These are phyloP conservation scores for Synanthedon myopaeformis DNA, from an alignment of 2,888 invertebrate species.

Conservation along the genomic window DNA sequence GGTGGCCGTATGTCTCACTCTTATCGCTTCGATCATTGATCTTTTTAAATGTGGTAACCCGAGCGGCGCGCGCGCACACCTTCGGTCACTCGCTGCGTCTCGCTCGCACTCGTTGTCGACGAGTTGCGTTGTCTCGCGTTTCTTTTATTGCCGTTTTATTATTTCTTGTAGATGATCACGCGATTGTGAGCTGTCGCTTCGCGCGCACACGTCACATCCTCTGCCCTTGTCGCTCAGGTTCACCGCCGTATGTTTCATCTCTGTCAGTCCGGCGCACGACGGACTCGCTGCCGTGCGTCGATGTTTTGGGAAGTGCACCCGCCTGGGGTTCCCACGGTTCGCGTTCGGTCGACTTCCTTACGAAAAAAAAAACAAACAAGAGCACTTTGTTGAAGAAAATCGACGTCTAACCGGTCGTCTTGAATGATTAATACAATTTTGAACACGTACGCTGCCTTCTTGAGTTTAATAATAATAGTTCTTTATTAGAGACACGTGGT, in stretches of 20 bases:
- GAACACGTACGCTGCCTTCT: conserved; percentile 63
- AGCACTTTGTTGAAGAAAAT: conserved; percentile 70
- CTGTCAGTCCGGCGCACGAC: conserved; percentile 54
- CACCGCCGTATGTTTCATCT: conserved; percentile 22
- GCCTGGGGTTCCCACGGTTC: conserved; percentile 70
- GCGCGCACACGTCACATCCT: conserved; percentile 63
- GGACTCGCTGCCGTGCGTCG: conserved; percentile 66
- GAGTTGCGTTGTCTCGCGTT: conserved; percentile 61
- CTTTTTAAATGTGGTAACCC: conserved; percentile 63
- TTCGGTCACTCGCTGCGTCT: conserved; percentile 44
- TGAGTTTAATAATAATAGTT: conserved; percentile 49
- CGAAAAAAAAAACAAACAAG: conserved; percentile 69
- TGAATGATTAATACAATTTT: conserved; percentile 70
- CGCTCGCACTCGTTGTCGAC: conserved; percentile 45
- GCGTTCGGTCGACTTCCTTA: conserved; percentile 69
- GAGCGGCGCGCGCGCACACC: conserved; percentile 62
- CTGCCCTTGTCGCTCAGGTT: conserved; percentile 24
- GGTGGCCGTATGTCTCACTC: conserved; percentile 47
- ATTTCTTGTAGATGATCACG: conserved; percentile 71
- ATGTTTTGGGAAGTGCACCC: conserved; percentile 73
- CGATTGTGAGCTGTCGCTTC: conserved; percentile 69
- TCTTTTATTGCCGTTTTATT: conserved; percentile 71
- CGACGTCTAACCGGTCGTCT: conserved; percentile 66
- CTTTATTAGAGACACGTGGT: conserved; percentile 64
- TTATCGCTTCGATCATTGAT: conserved; percentile 68